A percentile compares a stretch with the other conserved stretches of the same genome.
phyloP scores from a whole-genome alignment of 2,888 invertebrate genomes.

The Blera fallax region DNA sequence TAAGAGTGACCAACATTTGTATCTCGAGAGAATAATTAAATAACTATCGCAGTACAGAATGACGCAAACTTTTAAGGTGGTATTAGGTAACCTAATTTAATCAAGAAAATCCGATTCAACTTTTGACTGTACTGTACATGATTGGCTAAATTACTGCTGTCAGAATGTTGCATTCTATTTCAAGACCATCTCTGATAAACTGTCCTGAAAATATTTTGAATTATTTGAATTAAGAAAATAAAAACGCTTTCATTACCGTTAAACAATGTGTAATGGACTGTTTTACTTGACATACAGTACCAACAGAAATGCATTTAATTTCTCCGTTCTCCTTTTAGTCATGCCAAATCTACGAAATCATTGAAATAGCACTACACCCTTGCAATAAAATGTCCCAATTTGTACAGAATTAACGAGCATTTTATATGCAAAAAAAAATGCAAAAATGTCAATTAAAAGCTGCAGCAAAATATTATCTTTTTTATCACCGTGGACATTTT shows the following conservation, averaged over 20 bases:
- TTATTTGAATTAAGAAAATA: too few relatives aligned
- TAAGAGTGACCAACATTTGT: too few relatives aligned
- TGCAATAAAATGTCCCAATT: conserved; percentile 9
- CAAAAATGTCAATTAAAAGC: conserved; percentile 26
- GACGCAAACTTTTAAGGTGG: too few relatives aligned
- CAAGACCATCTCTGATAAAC: too few relatives aligned
- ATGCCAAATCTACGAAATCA: background rate
- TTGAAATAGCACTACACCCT: conserved; percentile 2
- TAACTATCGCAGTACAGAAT: too few relatives aligned
- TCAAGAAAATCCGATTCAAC: too few relatives aligned
- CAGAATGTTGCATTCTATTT: too few relatives aligned
- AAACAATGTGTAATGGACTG: background rate
- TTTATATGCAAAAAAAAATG: conserved; percentile 22
- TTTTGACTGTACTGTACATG: too few relatives aligned
- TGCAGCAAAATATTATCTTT: background rate
- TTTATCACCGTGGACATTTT: conserved; percentile 20
- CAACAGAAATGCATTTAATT: background rate
- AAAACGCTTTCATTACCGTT: background rate
- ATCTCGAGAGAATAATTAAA: too few relatives aligned
- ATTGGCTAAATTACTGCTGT: too few relatives aligned
- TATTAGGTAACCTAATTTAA: too few relatives aligned
- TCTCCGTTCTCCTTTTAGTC: background rate
- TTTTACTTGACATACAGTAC: background rate
- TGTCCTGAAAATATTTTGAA: too few relatives aligned
- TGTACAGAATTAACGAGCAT: conserved; percentile 22